phyloP scores from a whole-genome alignment of 2,113 vertebrate species.

The Nycticorax nycticorax region DNA sequence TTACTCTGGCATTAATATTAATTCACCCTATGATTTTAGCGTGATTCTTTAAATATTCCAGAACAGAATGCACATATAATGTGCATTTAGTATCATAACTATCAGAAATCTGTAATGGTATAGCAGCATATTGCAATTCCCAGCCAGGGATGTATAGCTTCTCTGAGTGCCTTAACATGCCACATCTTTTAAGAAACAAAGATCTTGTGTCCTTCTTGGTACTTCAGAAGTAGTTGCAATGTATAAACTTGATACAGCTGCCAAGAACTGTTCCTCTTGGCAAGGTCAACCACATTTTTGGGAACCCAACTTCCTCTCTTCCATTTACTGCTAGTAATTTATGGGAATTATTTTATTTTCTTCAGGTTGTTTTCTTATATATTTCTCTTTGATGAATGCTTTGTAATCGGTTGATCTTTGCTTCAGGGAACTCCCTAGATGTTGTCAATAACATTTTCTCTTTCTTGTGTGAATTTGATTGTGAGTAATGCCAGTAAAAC shows the following conservation, averaged over 20 bases:
- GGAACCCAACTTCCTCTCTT: not conserved
- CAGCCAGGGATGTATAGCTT: not conserved
- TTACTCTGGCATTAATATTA: not conserved
- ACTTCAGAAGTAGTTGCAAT: not conserved
- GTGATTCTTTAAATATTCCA: not conserved
- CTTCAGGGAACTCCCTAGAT: not conserved
- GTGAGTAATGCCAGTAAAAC: not conserved
- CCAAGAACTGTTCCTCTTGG: not conserved
- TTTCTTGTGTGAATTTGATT: not conserved
- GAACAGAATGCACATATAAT: not conserved
- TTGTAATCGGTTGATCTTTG: not conserved
- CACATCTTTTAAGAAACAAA: not conserved
- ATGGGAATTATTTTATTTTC: not conserved
- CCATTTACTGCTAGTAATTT: not conserved
- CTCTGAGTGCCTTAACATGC: not conserved
- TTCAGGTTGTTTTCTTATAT: not conserved
- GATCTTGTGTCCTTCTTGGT: not conserved
- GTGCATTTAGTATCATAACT: not conserved
- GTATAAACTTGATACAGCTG: not conserved
- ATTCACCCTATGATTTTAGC: not conserved
- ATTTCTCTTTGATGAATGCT: not conserved
- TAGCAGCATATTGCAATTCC: not conserved
- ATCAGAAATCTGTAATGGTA: not conserved
- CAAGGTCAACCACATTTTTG: not conserved
- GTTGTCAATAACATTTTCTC: not conserved